Conservation (phyloP, 2,888 invertebrate species). For the Blastobasis adustella region DNA sequence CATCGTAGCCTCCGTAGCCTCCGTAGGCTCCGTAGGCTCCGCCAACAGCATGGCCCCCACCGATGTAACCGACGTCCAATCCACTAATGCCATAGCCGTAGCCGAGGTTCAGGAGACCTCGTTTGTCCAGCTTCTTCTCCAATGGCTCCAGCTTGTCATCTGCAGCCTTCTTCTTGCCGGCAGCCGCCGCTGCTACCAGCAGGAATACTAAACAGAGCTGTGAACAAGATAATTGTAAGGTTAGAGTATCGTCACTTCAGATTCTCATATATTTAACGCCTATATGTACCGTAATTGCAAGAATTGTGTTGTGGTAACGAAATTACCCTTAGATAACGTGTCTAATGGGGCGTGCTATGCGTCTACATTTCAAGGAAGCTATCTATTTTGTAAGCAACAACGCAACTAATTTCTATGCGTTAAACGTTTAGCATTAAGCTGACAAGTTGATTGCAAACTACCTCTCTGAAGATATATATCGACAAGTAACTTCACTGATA, state of each 20-base stretch:
- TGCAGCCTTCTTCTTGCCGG: conserved; percentile 78
- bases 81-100: conserved; percentile 87
- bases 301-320: conserved; percentile 1
- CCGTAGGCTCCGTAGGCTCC: conserved; percentile 68
- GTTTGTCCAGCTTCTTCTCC: conserved; percentile 88
- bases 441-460: too few relatives aligned
- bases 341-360: conserved; percentile 8
- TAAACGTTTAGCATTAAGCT: too few relatives aligned
- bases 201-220: conserved; percentile 84
- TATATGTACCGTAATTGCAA: background rate
- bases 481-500: too few relatives aligned
- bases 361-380: conserved; percentile 13
- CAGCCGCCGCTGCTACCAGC: conserved; percentile 84
- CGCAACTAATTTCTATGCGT: conserved; percentile 10
- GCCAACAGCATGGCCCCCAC: conserved; percentile 73
- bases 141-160: conserved; percentile 73
- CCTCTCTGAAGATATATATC: too few relatives aligned
- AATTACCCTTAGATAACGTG: conserved; percentile 11
- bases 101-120: conserved; percentile 85
- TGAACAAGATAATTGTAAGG: conserved; percentile 20
- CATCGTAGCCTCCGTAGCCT: conserved; percentile 42
- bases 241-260: background rate
- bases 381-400: conserved; percentile 2
- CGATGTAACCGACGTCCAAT: conserved; percentile 83
- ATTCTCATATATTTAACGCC: too few relatives aligned